Base-by-base conservation (phyloP, 2,888 invertebrate species). In the Lasioglossum villosulum region DNA sequence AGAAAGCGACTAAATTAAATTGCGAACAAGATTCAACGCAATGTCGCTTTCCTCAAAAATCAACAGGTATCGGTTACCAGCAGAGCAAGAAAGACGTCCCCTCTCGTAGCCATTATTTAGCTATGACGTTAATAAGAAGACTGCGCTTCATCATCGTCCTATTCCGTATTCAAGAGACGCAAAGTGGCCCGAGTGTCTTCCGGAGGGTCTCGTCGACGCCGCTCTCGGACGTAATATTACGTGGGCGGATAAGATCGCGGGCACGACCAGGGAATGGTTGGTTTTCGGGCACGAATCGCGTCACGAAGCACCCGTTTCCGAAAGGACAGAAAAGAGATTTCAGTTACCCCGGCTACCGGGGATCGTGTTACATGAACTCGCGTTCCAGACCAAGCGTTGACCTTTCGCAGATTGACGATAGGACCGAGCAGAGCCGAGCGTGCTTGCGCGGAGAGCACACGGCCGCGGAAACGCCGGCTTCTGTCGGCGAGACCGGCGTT, bases 241-340 rank as follows among this genome's bases (percentile, higher is more conserved):
- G 71, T 63, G 75, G 66, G n/a, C 10, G 73, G 83, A 83, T 83
- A 83, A 74, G 68, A 83, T 83, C 83, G 42, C 45, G 45, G 30
- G n/a, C 83, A 83, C 83, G 82, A 66, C 16, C 39, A 3, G 23
- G 8, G 39, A 23, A 27, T n/a, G 34, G 39, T 52, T 37, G 34
- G 27, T 34, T 66, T 82, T 82, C 75, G 75, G 48, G n/a, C 42
- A 42, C 75, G 72, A 37, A 72, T 59, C 34, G 42, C 52, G 39
- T 48, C 52, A 6, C 52, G 34, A 66, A 30, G n/a, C 70, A 27
- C 39, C 71, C 63, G 48, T 72, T 72, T 48, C 30, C 45, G 42
- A 52, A 74, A 45, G n/a, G 10, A 23, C 73, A 66, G 42, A 45
- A 39, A 30, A 34, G 63, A 66, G 39, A 42, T 56, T 37, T 48